Evolutionary conservation across 2,113 vertebrate genomes (phyloP), one percentile per base, ranked within the genome.

Genomic region (Canis aureus): DNA sequence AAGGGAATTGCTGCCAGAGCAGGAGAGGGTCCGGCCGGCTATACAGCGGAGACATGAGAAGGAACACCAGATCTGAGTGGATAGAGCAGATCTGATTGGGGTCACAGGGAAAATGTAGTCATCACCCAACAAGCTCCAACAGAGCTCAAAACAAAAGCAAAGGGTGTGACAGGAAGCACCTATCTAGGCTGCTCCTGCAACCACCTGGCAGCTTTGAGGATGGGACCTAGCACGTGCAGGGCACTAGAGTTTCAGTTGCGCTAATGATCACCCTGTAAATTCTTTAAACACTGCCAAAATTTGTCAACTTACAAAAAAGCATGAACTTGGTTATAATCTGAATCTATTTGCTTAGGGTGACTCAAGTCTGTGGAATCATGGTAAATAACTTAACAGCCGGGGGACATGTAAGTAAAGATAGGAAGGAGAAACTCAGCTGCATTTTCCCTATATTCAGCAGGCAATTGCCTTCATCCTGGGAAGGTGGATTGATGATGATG

Each of bases 1-100:
- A 13, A 22, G 9, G 2, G 29, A 53, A 32, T 3, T 2, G 2
- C 27, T 12, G 8, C 19, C 16, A 3, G 32, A 16, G 55, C 6
- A 22, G 35, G 43, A 64, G 15, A 20, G 29, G 12, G 35, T 66
- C 9, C 1, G 5, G 51, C 9, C 1, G 5, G 51, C 80, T 29
- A 2, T 7, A 51, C 23, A 5, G 15, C 1, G 38, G 22, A 69
- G 22, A 19, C 25, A 17, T 0, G 32, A 15, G 66, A n/a, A 43
- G 32, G 20, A n/a, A n/a, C n/a, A 2, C 66, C 22, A 3, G 25
- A 23, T 15, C 67, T 35, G 10, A 1, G 17, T 7, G 23, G 38
- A 67, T 2, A 3, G 12, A 86, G 32, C 53, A 22, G 32, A 43
- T 43, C 43, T 43, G 43, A 43, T 43, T 43, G 43, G 43, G 7